phyloP scores from a whole-genome alignment of 1,140 invertebrate genomes.

The Drusus annulatus region DNA sequence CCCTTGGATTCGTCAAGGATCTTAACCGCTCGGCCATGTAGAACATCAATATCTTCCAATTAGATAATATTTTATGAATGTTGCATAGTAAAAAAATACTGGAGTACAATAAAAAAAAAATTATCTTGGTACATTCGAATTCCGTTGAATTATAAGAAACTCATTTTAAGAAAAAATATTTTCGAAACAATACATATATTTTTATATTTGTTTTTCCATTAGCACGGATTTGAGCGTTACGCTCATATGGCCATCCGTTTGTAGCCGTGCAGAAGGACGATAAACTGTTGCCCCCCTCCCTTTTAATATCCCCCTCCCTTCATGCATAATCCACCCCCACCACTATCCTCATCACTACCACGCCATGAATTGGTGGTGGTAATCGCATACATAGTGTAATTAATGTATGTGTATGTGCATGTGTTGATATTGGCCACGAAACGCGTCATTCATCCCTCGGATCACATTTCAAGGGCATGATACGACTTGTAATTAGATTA shows the following conservation, averaged over 20 bases:
- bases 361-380: too few relatives aligned
- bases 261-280: background rate
- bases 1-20: too few relatives aligned
- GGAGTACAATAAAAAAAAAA: too few relatives aligned
- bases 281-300: background rate
- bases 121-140: too few relatives aligned
- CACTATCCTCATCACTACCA: background rate
- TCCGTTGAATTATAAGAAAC: too few relatives aligned
- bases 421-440: background rate
- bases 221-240: background rate
- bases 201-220: too few relatives aligned
- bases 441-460: slow-evolving; percentile 24
- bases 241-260: background rate
- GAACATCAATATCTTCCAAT: background rate
- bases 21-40: background rate
- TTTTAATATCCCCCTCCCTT: background rate
- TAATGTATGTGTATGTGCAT: too few relatives aligned
- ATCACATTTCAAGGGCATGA: slow-evolving; percentile 11
- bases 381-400: too few relatives aligned
- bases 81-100: background rate
- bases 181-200: too few relatives aligned
- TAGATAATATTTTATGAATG: background rate
- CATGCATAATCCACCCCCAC: background rate
- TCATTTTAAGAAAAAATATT: too few relatives aligned
- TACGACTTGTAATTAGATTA: too few relatives aligned